Evolutionary conservation across 2,888 invertebrate genomes (phyloP).

Genomic region (Limnephilus lunatus): DNA sequence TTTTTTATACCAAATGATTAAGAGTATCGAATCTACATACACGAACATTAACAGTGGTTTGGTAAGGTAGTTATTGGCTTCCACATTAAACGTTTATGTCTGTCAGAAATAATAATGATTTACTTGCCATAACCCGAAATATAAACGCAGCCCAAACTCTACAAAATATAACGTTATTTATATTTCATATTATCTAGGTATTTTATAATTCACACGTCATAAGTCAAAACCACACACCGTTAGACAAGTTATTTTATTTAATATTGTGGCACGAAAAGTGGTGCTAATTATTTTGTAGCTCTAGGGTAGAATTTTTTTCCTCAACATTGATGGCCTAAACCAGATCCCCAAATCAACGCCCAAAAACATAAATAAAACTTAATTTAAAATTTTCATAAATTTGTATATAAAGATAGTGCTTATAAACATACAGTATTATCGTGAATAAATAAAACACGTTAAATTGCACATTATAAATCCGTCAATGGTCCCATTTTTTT

Average conservation of each 20-base stretch:
- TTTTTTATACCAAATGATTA: neutral
- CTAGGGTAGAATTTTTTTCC: neutral
- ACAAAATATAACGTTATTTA: neutral
- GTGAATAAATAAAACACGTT: neutral
- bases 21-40: neutral
- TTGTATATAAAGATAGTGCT: neutral
- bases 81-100: slow-evolving; percentile 6
- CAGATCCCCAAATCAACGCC: neutral
- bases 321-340: neutral
- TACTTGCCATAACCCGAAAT: neutral
- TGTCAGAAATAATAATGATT: slow-evolving; percentile 19
- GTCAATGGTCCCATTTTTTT: too few species aligned
- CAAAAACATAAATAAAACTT: neutral
- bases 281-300: neutral
- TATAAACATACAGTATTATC: neutral
- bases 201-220: slow-evolving; percentile 23
- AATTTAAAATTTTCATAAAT: neutral
- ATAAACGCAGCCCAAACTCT: neutral
- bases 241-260: neutral
- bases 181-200: slow-evolving; percentile 5
- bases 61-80: neutral
- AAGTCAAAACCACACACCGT: neutral
- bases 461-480: too few species aligned
- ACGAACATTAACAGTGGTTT: neutral
- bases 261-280: neutral